Evolutionary conservation across 2,113 vertebrate genomes (phyloP), one percentile per base, ranked within the genome.

Genomic region (Mastomys natalensis): DNA sequence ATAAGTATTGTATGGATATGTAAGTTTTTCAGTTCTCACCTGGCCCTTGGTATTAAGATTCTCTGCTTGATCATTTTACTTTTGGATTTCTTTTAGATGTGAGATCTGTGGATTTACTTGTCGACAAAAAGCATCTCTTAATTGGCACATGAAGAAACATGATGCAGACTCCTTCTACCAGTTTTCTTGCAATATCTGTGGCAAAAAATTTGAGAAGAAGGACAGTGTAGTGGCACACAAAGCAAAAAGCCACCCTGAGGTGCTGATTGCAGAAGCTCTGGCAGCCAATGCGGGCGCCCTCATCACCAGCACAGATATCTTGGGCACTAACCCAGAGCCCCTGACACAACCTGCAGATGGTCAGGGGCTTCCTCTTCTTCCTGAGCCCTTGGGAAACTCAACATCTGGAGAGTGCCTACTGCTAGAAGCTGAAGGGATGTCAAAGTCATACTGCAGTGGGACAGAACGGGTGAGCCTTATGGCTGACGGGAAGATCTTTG

Each of bases 71-170:
- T 84, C 40, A 53, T 95, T 95, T 94, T 94, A 37, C 2, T 0
- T 76, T 97, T 55, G 87, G 1, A 5, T 78, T 94, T 93, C 82
- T 40, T 74, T 48, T 96, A 99, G 99, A 97, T 99, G 99, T 89
- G 99, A 99, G 99, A 99, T 99, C 98, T 99, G 99, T 53, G 99
- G 99, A 51, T 99, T 99, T 97, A 99, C 99, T 21, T 99, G 99
- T 97, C 99, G 99, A 86, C 99, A 99, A 98, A 99, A 99, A 98
- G 99, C 99, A 4, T 99, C 99, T 70, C 99, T 99, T 82, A 99
- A 99, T 98, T 99, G 99, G 99, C 99, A 99, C 98, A 99, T 99
- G 99, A 99, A 99, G 98, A 99, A 99, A 93, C 99, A 99, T 0
- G 99, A 99, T 0, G 99, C 99, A 0, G 99, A 99, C 93, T 99